phyloP scores from a whole-genome alignment of 2,113 vertebrate species.

The Poeciliopsis occidentalis region DNA sequence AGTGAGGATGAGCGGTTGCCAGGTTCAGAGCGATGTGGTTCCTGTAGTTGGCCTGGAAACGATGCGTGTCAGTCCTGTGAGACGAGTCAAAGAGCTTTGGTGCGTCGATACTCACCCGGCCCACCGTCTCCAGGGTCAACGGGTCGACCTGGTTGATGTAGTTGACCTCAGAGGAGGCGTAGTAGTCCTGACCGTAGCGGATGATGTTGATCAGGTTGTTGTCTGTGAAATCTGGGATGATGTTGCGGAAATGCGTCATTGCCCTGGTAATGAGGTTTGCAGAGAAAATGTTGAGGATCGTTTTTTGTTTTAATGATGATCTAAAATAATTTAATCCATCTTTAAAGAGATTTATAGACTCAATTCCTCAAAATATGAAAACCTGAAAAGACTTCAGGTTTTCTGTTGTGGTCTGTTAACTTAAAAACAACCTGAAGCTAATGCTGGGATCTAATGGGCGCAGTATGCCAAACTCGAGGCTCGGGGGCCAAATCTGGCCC shows the following conservation, averaged over 20 bases:
- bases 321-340: too few species aligned
- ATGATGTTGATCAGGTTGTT: conserved; percentile 96
- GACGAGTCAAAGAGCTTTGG: neutral
- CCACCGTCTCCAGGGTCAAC: conserved; percentile 84
- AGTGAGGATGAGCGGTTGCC: conserved; percentile 93
- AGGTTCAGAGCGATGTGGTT: conserved; percentile 88
- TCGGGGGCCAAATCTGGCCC: too few species aligned
- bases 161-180: conserved; percentile 90
- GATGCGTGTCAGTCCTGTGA: neutral
- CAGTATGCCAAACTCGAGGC: too few species aligned
- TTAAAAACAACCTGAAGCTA: too few species aligned
- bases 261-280: conserved; percentile 69
- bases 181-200: conserved; percentile 88
- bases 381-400: too few species aligned
- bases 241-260: conserved; percentile 87
- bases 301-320: neutral
- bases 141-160: conserved; percentile 92
- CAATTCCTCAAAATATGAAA: too few species aligned
- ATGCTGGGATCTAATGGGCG: too few species aligned
- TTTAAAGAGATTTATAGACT: too few species aligned
- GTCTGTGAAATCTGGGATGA: conserved; percentile 93
- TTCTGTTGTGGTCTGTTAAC: too few species aligned
- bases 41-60: conserved; percentile 86
- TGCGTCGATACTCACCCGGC: conserved; percentile 78
- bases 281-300: neutral